phyloP scores from a whole-genome alignment of 2,797 vertebrate species.

The Hyperoplus lanceolatus region DNA sequence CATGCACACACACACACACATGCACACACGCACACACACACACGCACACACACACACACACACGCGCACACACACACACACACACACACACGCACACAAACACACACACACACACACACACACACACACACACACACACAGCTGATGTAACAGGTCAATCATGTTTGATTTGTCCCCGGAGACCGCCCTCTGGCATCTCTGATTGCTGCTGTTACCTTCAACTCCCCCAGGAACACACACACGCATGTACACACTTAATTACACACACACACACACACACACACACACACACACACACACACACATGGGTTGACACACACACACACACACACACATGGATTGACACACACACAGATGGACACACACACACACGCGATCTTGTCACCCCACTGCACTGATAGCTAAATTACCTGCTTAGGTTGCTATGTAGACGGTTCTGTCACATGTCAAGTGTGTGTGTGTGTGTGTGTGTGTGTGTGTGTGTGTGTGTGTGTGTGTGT shows the following conservation, averaged over 20 bases:
- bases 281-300: constrained; percentile 6
- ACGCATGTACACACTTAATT: neutral
- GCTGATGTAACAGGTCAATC: constrained; percentile 81
- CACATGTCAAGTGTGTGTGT: constrained; percentile 11
- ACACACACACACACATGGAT: constrained; percentile 26
- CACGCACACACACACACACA: too few species aligned
- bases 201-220: constrained; percentile 83
- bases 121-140: too few species aligned
- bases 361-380: constrained; percentile 27
- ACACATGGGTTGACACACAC: constrained; percentile 7
- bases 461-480: constrained; percentile 1
- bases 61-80: neutral
- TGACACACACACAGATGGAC: too few species aligned
- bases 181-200: constrained; percentile 76
- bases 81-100: too few species aligned
- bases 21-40: too few species aligned
- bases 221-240: constrained; percentile 63
- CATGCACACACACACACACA: too few species aligned
- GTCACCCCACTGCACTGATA: constrained; percentile 33
- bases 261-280: constrained; percentile 8
- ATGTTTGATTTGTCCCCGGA: constrained; percentile 78
- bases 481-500: constrained; percentile 13
- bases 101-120: too few species aligned
- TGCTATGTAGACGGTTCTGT: neutral
- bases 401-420: constrained; percentile 57